These are phyloP conservation scores for Notechis scutatus DNA, from an alignment of 2,113 vertebrate species.

Conservation along the genomic window DNA sequence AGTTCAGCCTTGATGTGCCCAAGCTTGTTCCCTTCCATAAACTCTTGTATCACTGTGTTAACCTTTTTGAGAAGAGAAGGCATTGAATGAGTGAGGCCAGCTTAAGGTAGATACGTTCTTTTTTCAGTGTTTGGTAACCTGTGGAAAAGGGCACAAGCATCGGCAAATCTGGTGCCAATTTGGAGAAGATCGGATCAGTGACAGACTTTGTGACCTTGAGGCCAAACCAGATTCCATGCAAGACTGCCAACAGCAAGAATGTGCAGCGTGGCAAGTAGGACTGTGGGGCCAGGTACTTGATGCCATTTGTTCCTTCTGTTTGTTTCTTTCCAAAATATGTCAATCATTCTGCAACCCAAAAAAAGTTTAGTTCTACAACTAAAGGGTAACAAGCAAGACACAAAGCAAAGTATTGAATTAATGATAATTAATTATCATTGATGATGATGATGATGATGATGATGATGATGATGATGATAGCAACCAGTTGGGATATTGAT, in stretches of 20 bases:
- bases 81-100: not conserved
- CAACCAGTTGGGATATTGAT: not conserved
- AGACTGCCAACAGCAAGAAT: conserved; percentile 91
- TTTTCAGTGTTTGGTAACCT: conserved; percentile 91
- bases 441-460: not conserved
- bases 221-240: conserved; percentile 85
- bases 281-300: conserved; percentile 91
- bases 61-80: not conserved
- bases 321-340: not conserved
- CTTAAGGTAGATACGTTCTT: conserved; percentile 3
- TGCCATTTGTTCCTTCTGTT: conserved; percentile 32
- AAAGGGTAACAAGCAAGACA: not conserved
- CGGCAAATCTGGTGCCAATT: conserved; percentile 97
- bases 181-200: conserved; percentile 84
- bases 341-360: not conserved
- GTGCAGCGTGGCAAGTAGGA: conserved; percentile 96
- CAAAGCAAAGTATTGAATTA: not conserved
- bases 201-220: conserved; percentile 80
- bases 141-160: conserved; percentile 93
- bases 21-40: not conserved
- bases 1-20: not conserved
- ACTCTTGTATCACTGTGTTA: not conserved
- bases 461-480: not conserved
- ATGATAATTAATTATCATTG: not conserved
- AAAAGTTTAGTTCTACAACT: not conserved